Conservation (phyloP, 2,797 vertebrate genomes). For the Arrhamphus sclerolepis region DNA sequence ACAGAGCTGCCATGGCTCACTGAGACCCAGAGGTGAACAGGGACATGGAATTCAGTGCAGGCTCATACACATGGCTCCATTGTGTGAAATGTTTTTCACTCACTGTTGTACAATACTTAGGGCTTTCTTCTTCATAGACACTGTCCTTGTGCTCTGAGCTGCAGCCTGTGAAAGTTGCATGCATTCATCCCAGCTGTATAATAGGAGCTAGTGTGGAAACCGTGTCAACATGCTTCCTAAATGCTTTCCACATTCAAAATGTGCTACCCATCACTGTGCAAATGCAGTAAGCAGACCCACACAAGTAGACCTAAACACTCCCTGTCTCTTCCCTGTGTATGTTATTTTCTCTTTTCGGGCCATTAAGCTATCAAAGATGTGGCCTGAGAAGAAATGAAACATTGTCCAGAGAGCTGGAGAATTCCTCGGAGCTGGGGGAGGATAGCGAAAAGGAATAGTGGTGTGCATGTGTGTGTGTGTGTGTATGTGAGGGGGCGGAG, state of each 20-base stretch:
- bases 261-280: constrained; percentile 20
- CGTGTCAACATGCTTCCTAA: neutral
- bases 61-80: constrained; percentile 32
- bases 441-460: constrained; percentile 49
- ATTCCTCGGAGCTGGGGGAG: constrained; percentile 84
- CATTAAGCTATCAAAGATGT: constrained; percentile 85
- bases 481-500: constrained; percentile 11
- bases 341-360: constrained; percentile 66
- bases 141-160: constrained; percentile 41
- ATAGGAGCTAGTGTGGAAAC: constrained; percentile 14
- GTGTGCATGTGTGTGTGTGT: constrained; percentile 23
- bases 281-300: constrained; percentile 13
- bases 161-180: constrained; percentile 40
- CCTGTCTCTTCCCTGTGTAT: constrained; percentile 46
- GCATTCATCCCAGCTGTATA: constrained; percentile 20
- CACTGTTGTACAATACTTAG: constrained; percentile 54
- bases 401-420: constrained; percentile 85
- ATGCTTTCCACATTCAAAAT: constrained; percentile 13
- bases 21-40: constrained; percentile 55
- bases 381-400: constrained; percentile 82
- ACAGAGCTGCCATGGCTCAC: constrained; percentile 61
- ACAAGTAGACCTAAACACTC: constrained; percentile 54
- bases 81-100: constrained; percentile 53
- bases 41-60: constrained; percentile 51
- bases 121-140: constrained; percentile 42